Conservation (phyloP, 2,888 invertebrate species). For the Trachelus stipa region DNA sequence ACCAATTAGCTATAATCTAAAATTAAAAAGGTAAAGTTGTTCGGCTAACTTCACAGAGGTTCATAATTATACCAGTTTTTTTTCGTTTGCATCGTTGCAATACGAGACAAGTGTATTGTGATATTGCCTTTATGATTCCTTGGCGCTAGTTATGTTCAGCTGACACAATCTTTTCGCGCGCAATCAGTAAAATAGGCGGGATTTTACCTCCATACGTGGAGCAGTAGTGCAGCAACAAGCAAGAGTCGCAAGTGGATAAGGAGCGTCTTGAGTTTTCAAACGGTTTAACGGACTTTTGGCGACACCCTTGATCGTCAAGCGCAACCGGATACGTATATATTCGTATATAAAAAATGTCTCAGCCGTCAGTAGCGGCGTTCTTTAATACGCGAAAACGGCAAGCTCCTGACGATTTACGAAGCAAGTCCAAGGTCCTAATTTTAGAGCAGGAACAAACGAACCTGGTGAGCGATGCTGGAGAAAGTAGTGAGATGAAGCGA, state of each 20-base stretch:
- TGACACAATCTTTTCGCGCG: constrained; percentile 21
- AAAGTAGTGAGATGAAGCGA: constrained; percentile 11
- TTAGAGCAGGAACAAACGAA: constrained; percentile 71
- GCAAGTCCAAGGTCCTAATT: constrained; percentile 64
- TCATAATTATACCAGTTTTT: not conserved
- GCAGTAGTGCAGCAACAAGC: not conserved
- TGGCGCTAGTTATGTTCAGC: not conserved
- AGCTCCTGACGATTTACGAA: constrained; percentile 74
- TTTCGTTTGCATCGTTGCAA: not conserved
- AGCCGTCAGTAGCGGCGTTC: constrained; percentile 80
- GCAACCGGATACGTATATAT: constrained; percentile 13
- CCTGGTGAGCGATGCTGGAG: constrained; percentile 56
- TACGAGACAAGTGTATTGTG: not conserved
- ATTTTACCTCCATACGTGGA: not conserved
- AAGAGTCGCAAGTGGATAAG: not conserved
- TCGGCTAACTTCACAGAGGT: too few relatives aligned
- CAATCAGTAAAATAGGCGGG: constrained; percentile 1
- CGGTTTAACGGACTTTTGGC: constrained; percentile 25
- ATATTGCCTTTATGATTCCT: not conserved
- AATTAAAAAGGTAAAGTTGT: too few relatives aligned
- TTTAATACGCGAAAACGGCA: constrained; percentile 82
- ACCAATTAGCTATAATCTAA: too few relatives aligned
- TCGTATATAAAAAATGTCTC: constrained; percentile 72
- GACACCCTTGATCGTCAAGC: not conserved
- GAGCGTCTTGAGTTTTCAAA: constrained; percentile 15